These are phyloP conservation scores for Pterocles gutturalis DNA, from an alignment of 2,113 vertebrate genomes.

Conservation along the genomic window DNA sequence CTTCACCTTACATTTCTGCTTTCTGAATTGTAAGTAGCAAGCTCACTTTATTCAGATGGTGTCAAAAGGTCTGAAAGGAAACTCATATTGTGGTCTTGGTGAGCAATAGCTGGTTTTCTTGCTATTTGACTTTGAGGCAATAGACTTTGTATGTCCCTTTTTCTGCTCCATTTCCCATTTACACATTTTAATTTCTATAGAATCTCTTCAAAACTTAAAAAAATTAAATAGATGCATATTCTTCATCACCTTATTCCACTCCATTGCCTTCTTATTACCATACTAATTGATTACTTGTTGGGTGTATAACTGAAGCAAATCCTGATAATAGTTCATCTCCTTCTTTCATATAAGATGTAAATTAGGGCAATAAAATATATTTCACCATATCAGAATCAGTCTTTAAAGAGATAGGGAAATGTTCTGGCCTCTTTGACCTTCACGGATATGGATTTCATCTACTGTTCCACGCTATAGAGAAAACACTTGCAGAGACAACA, in stretches of 20 bases:
- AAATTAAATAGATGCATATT: constrained; percentile 1
- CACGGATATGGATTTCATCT: not conserved
- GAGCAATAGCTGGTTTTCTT: not conserved
- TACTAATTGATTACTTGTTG: constrained; percentile 55
- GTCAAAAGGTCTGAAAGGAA: not conserved
- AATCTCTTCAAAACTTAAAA: not conserved
- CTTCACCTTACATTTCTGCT: not conserved
- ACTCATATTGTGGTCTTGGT: not conserved
- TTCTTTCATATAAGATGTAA: constrained; percentile 14
- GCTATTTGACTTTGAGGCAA: not conserved
- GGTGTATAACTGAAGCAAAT: constrained; percentile 21
- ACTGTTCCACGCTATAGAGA: not conserved
- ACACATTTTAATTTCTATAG: constrained; percentile 10
- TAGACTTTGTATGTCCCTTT: not conserved
- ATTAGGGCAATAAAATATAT: constrained; percentile 33
- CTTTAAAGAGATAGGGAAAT: not conserved
- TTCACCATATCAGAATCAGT: not conserved
- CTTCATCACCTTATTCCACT: constrained; percentile 38
- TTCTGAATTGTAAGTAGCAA: not conserved
- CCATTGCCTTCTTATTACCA: constrained; percentile 53
- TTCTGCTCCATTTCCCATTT: not conserved
- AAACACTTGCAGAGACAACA: not conserved
- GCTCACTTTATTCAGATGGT: not conserved
- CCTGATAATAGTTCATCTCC: not conserved
- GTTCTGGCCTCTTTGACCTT: not conserved